phyloP scores from a whole-genome alignment of 2,888 invertebrate species.

The Polydrusus pterygomalis region DNA sequence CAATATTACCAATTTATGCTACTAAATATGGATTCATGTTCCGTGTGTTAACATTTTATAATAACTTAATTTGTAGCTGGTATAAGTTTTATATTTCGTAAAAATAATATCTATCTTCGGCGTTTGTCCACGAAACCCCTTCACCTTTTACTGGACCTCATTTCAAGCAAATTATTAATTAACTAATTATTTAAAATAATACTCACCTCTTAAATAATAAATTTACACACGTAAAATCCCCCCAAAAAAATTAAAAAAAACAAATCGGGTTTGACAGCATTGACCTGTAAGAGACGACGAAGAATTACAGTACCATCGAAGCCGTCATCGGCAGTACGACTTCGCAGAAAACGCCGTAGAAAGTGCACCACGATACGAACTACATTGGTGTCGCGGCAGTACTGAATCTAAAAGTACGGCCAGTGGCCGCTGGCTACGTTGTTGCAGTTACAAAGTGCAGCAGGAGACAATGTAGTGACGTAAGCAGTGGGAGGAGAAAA shows the following conservation, averaged over 20 bases:
- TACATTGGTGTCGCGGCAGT: conserved; percentile 46
- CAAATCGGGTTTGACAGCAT: conserved; percentile 47
- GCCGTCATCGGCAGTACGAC: conserved; percentile 20
- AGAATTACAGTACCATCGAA: conserved; percentile 32
- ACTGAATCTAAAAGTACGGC: conserved; percentile 52
- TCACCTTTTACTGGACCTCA: neutral
- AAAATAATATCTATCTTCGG: too few relatives aligned
- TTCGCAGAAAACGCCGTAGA: conserved; percentile 25
- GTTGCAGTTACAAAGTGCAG: conserved; percentile 51
- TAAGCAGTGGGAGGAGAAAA: conserved; percentile 50
- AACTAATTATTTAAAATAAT: neutral
- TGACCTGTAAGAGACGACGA: conserved; percentile 49
- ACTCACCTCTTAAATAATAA: neutral
- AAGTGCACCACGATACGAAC: conserved; percentile 28
- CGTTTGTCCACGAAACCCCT: too few relatives aligned
- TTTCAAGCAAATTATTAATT: neutral
- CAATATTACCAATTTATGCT: too few relatives aligned
- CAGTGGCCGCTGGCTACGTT: conserved; percentile 51
- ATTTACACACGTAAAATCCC: neutral
- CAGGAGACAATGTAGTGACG: conserved; percentile 53
- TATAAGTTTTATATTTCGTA: too few relatives aligned
- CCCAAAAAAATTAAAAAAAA: conserved; percentile 3
- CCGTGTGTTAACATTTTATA: too few relatives aligned
- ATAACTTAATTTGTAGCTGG: too few relatives aligned
- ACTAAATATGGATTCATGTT: too few relatives aligned